Base-by-base conservation (phyloP, 1,140 invertebrate genomes). In the Bursaphelenchus mucronatus region DNA sequence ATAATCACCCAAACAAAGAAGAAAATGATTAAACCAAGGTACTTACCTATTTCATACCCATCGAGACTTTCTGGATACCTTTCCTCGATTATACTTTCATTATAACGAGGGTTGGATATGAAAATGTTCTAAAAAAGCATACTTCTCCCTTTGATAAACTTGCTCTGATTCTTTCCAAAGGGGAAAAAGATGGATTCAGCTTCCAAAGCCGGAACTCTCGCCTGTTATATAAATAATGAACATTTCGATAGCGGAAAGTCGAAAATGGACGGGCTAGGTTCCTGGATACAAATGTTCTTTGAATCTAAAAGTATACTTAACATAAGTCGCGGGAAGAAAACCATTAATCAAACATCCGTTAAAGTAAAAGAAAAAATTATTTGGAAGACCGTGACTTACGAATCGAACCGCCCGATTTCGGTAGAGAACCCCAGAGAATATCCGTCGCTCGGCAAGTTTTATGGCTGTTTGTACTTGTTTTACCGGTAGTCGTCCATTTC, bases 21-120 rank as follows among this genome's bases (percentile, higher is more conserved):
- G n/a, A 67, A 7, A 10, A 66, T 44, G 4, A 65, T 65, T 4
- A n/a, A 65, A 49, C 15, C 47, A 15, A n/a, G 58, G 54, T 30
- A 66, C 19, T 44, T 64, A 41, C 64, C 64, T 15, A 66, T 66
- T 66, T 66, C 64, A 56, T 66, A 66, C 13, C 47, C 47, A 30
- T 51, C 59, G 17, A 66, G 39, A 13, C 21, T 47, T 13, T 67
- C 15, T 17, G 64, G 64, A 17, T 57, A 54, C 9, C 39, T 30
- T 11, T 66, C 63, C n/a, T 11, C 17, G 15, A 21, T 43, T 41
- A 67, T 17, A 6, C 40, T 30, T 8, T 19, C 8, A 43, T 66
- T 66, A 47, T 66, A 66, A 9, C 64, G 64, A 0, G 19, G 13
- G 19, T 66, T 66, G 17, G n/a, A 13, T 9, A 15, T 44, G n/a